Base-by-base conservation (phyloP, 1,140 invertebrate genomes). In the Acarapis woodi region DNA sequence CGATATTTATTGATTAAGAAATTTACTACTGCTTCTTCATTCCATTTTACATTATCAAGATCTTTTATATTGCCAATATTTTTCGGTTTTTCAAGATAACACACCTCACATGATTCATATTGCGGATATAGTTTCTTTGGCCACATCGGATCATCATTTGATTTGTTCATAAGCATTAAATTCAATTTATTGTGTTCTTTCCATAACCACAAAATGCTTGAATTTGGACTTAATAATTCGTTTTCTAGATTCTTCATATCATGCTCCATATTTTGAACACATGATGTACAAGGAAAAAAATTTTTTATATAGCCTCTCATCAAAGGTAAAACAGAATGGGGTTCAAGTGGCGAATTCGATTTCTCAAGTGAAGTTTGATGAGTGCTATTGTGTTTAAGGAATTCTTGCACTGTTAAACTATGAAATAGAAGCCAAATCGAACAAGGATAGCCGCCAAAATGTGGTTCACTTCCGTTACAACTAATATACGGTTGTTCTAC, bases 361-460 rank as follows among this genome's bases (percentile, higher is more conserved):
- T 12, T 14, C 3, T 22, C 12, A n/a, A n/a, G n/a, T n/a, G n/a
- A n/a, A n/a, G n/a, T n/a, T n/a, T n/a, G n/a, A n/a, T n/a, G n/a
- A n/a, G 8, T 9, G 10, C 32, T 16, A 32, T 18, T 18, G 9
- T 46, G 32, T 10, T 60, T 55, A 1, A 66, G 64, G 34, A 71
- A 69, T 15, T 58, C 55, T 50, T 71, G 71, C 0, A 90, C 75
- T 8, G 78, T 83, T 18, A 97, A 53, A 30, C 71, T 76, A 51
- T 97, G 90, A 53, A 94, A 97, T 38, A 88, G 59, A 23, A 67
- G 75, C 90, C 90, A 97, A n/a, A 97, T 55, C 0, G 78, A 71
- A 58, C 90, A 97, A 1, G 85, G 77, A 53, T 82, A 96, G n/a
- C 85, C 82, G 32, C 88, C 63, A 45, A 52, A 61, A 32, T 62